Conservation (phyloP, 2,888 invertebrate genomes). For the Drosophila subquinaria region DNA sequence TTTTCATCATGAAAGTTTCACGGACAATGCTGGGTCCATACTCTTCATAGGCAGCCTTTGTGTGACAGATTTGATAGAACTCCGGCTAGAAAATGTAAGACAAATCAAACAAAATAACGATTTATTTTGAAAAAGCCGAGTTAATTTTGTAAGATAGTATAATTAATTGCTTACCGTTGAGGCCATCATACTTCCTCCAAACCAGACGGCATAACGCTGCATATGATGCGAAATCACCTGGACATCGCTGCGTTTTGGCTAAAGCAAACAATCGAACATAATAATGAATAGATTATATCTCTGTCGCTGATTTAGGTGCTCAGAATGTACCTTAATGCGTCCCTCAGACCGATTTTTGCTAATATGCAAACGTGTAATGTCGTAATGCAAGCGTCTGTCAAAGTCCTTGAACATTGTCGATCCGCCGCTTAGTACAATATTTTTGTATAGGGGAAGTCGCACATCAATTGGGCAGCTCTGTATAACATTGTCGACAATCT, state of each 20-base stretch:
- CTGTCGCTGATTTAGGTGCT: neutral
- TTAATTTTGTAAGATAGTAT: no score
- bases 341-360: slow-evolving; percentile 91
- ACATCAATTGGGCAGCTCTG: slow-evolving; percentile 99
- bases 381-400: slow-evolving; percentile 97
- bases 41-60: slow-evolving; percentile 99
- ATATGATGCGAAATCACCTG: slow-evolving; percentile 99
- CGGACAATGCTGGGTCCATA: slow-evolving; percentile 96
- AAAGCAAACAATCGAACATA: neutral
- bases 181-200: slow-evolving; percentile 99
- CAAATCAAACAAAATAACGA: neutral
- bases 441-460: slow-evolving; percentile 97
- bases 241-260: slow-evolving; percentile 99
- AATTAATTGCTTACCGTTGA: slow-evolving; percentile 91
- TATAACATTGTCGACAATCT: slow-evolving; percentile 99
- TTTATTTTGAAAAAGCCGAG: no score
- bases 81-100: slow-evolving; percentile 90
- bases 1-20: no score
- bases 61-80: slow-evolving; percentile 99
- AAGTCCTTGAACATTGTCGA: slow-evolving; percentile 99
- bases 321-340: slow-evolving; percentile 83
- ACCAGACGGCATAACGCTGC: slow-evolving; percentile 99
- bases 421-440: slow-evolving; percentile 99
- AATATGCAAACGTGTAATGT: slow-evolving; percentile 95
- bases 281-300: slow-evolving; percentile 1